These are phyloP conservation scores for Zapornia atra DNA, from an alignment of 2,113 vertebrate species.

Conservation along the genomic window DNA sequence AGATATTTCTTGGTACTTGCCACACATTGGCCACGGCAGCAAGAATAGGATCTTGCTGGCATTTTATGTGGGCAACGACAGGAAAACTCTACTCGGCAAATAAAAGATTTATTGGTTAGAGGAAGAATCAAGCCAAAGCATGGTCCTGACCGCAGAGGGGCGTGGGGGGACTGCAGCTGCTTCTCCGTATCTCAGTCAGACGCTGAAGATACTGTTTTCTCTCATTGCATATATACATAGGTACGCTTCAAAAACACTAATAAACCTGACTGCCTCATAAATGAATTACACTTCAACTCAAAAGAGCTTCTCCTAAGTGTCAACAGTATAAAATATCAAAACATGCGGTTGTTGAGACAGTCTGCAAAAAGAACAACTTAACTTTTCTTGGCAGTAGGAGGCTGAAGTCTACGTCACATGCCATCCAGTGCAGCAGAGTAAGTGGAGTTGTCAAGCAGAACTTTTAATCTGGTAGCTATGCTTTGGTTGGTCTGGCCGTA, in stretches of 20 bases:
- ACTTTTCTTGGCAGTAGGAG: not conserved
- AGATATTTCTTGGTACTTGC: not conserved
- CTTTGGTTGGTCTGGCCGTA: not conserved
- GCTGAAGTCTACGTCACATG: not conserved
- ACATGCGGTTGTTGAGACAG: not conserved
- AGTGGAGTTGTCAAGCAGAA: not conserved
- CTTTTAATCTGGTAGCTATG: not conserved
- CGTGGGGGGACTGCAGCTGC: not conserved
- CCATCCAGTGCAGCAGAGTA: not conserved
- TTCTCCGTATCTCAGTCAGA: not conserved
- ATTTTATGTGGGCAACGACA: not conserved
- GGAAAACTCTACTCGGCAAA: not conserved
- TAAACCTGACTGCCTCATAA: not conserved
- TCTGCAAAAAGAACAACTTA: not conserved
- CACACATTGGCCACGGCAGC: not conserved
- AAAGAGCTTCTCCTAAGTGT: not conserved
- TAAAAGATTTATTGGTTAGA: not conserved
- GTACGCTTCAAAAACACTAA: not conserved
- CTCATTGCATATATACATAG: not conserved
- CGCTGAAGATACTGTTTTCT: conserved; percentile 1
- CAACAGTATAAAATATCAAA: not conserved
- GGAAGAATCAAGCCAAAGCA: not conserved
- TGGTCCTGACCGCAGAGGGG: not conserved
- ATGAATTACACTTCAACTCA: not conserved
- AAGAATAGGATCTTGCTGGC: not conserved